Base-by-base conservation (phyloP, 2,888 invertebrate genomes). In the Sisyra nigra region DNA sequence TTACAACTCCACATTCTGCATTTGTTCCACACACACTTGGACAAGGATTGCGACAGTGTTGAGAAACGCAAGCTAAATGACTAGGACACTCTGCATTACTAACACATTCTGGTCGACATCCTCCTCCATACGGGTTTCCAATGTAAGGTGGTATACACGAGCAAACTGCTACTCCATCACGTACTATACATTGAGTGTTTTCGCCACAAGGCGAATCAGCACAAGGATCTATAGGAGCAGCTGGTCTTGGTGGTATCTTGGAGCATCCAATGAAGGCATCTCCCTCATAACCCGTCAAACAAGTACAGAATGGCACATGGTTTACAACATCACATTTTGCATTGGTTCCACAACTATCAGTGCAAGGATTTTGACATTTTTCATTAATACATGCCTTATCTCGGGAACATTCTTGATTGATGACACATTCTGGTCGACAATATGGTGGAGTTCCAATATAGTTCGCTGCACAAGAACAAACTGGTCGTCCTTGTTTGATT, bases 111-210 rank as follows among this genome's bases (percentile, higher is more conserved):
- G 88, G 88, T 48, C 81, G 71, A 55, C 89, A 91, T 29, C 87
- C 87, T 13, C 82, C 80, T 11, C 75, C 73, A 56, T 86, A 88
- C 3, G 88, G 87, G 65, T 91, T 85, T 7, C 89, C 89, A 48
- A 84, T 76, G 54, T 87, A 86, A 3, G 87, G 87, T 45, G 87
- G 83, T 55, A 89, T 84, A 55, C 89, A 91, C n/a, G 72, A 70
- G 58, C 91, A 91, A 50, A 77, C 74, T 1, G 80, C 76, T 19
- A 68, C 65, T 13, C 78, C 77, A 52, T 81, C 77, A 2, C 72
- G 65, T 19, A 76, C 74, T 1, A 74, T 71, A 55, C 89, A 91
- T 45, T 82, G 68, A 1, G 89, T 79, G 55, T 88, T 89, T 55
- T 82, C 80, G 13, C 85, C 89, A 57, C 91, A 91, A 0, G 86